These are phyloP conservation scores for Meta bourneti DNA, from an alignment of 2,888 invertebrate genomes.

Conservation along the genomic window DNA sequence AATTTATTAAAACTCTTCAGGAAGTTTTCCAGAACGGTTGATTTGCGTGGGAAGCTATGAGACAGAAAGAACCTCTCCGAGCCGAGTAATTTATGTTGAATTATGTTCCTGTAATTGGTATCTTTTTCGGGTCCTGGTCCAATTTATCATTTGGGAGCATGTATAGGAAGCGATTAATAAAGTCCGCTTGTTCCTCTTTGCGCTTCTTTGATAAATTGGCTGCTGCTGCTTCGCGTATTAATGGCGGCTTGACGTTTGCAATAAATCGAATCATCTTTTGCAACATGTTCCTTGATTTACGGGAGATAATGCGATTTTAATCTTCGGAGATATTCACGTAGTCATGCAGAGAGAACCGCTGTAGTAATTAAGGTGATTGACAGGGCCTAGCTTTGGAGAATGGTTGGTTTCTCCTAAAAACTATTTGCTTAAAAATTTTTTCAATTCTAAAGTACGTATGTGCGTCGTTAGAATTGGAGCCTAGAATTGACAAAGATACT, in stretches of 20 bases:
- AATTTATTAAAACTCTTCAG: slow-evolving; percentile 23
- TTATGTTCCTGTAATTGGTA: slow-evolving; percentile 58
- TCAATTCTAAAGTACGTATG: too few relatives aligned
- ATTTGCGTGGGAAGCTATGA: neutral
- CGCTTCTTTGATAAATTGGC: slow-evolving; percentile 42
- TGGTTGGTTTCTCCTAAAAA: too few relatives aligned
- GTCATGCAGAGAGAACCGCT: too few relatives aligned
- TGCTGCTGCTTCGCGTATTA: slow-evolving; percentile 32
- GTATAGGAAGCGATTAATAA: slow-evolving; percentile 36
- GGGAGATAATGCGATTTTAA: slow-evolving; percentile 39
- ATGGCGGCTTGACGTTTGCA: slow-evolving; percentile 25
- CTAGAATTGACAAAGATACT: too few relatives aligned
- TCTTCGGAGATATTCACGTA: neutral
- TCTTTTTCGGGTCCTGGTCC: slow-evolving; percentile 39
- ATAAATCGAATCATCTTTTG: slow-evolving; percentile 43
- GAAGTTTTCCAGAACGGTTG: slow-evolving; percentile 14
- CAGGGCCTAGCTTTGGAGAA: too few relatives aligned
- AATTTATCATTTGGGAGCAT: slow-evolving; percentile 53
- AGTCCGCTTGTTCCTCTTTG: slow-evolving; percentile 1
- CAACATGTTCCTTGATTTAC: slow-evolving; percentile 27
- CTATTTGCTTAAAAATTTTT: too few relatives aligned
- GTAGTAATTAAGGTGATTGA: too few relatives aligned
- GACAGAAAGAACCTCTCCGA: neutral
- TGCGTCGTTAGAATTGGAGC: too few relatives aligned
- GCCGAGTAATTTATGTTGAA: slow-evolving; percentile 39